Evolutionary conservation across 1,140 invertebrate genomes (phyloP), one percentile per base, ranked within the genome.

Genomic region (Vanessa atalanta): DNA sequence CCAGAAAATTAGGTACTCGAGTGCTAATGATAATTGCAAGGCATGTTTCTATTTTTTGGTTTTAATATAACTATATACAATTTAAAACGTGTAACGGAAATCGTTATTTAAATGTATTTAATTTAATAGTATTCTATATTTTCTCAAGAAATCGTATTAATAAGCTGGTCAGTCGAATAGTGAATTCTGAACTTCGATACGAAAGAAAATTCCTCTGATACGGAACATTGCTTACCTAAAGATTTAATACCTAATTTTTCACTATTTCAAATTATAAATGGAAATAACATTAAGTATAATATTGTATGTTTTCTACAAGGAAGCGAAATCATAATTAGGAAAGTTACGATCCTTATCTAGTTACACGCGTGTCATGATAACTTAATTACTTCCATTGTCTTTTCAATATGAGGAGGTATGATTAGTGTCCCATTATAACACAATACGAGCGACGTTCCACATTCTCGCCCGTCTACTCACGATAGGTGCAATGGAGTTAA

Each of bases 301-400:
- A 57, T 23, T 23, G 23, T 20, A 4, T 37, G 23, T 61, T 70
- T 70, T 70, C 68, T 70, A 57, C 55, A 63, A 70, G 70, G 63
- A 68, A 72, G 67, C 65, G 20, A 43, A 26, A 51, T 20, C 68
- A 47, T 76, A 65, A 65, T 76, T 76, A 72, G 57, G 55, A 68
- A 72, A 76, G 74, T 43, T 68, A 69, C 65, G 70, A 68, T 72
- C 15, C 20, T 57, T 76, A 76, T 76, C 74, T 67, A 55, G 47
- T 60, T 43, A 65, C 74, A 68, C 64, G 55, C 65, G 65, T 72
- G 55, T 67, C 50, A 23, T 31, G 74, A 76, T 76, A 76, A 72
- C 65, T 53, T 79, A 70, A 70, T 73, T 75, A 76, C 69, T 20
- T 37, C 65, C 48, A 76, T 76, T 76, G 74, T 76, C 55, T 76